These are phyloP conservation scores for Cygnus buccinator DNA, from an alignment of 2,113 vertebrate species.

Conservation along the genomic window DNA sequence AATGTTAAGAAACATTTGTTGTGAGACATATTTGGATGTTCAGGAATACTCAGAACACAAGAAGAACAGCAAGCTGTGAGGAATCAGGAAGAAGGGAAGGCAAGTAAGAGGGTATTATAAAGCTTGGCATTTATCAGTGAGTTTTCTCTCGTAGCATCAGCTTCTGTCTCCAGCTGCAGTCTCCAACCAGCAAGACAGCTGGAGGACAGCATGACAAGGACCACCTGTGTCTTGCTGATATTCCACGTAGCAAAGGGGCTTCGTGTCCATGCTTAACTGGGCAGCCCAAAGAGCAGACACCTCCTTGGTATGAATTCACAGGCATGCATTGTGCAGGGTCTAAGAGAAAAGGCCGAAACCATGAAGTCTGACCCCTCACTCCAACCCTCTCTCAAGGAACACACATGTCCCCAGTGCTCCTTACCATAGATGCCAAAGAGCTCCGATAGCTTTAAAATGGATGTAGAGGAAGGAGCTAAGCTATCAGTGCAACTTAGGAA, in stretches of 20 bases:
- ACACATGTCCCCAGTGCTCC: background rate
- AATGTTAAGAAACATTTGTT: background rate
- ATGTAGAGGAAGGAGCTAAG: background rate
- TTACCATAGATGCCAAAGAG: background rate
- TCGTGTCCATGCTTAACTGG: background rate
- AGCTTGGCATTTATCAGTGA: background rate
- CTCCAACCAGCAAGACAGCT: background rate
- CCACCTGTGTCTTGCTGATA: accelerated
- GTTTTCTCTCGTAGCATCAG: background rate
- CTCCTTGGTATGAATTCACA: background rate
- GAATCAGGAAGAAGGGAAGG: background rate
- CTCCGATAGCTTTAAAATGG: background rate
- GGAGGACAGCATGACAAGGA: background rate
- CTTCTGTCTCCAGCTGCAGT: background rate
- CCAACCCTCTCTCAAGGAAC: background rate
- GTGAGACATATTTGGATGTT: background rate
- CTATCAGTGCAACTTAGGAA: background rate
- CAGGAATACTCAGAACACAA: background rate
- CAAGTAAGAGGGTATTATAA: background rate
- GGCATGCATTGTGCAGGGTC: accelerated
- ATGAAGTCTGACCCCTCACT: background rate
- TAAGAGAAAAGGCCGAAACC: background rate
- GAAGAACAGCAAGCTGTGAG: background rate
- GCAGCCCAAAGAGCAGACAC: background rate
- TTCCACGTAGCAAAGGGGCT: accelerated